Evolutionary conservation across 1,140 invertebrate species (phyloP).

Genomic region (Oedothorax gibbosus): DNA sequence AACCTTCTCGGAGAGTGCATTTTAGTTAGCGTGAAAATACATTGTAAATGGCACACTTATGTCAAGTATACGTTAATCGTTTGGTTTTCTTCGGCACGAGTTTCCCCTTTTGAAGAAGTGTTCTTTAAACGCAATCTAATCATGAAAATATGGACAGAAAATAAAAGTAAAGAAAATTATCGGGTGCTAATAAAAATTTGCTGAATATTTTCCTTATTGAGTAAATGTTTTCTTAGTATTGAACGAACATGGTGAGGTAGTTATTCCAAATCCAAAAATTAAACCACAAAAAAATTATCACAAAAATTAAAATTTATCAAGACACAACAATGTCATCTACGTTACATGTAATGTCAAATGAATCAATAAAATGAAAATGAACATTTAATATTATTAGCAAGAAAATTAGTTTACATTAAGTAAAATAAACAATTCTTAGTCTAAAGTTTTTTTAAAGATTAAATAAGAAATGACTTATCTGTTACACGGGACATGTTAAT

Average conservation of each 20-base stretch:
- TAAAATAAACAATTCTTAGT: too few species aligned
- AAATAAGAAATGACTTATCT: too few species aligned
- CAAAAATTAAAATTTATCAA: background rate
- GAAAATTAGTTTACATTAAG: too few species aligned
- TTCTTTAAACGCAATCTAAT: conserved; percentile 39
- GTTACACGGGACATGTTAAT: too few species aligned
- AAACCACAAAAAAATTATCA: too few species aligned
- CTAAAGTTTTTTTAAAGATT: too few species aligned
- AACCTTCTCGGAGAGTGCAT: too few species aligned
- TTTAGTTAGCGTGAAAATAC: too few species aligned
- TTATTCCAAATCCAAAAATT: background rate
- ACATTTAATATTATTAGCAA: background rate
- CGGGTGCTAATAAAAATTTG: conserved; percentile 18
- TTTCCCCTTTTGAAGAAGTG: conserved; percentile 40
- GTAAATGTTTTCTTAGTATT: background rate
- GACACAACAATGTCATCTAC: too few species aligned
- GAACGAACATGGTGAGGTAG: background rate
- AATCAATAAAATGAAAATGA: background rate
- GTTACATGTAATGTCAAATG: too few species aligned
- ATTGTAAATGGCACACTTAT: too few species aligned
- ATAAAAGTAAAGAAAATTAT: conserved; percentile 26
- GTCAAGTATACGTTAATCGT: too few species aligned
- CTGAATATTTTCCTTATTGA: background rate
- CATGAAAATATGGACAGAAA: conserved; percentile 44
- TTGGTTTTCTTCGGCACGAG: conserved; percentile 26